phyloP scores from a whole-genome alignment of 2,888 invertebrate species.

The Oscheius sp. region DNA sequence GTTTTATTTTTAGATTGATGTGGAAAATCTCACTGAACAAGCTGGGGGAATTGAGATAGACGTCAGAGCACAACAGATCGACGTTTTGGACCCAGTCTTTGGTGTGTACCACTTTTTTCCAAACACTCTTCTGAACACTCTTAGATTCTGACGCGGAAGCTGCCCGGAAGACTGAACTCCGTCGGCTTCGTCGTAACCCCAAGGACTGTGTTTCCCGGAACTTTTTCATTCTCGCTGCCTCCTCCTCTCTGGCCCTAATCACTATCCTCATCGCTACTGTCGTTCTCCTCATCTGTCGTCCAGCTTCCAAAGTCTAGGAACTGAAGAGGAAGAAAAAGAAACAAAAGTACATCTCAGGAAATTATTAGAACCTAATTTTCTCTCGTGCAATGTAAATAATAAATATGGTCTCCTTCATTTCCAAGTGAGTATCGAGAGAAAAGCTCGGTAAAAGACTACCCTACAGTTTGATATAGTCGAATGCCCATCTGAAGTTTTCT shows the following conservation, averaged over 20 bases:
- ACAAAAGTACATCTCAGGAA: too few relatives aligned
- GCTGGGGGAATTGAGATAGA: constrained; percentile 27
- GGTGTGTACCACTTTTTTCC: constrained; percentile 17
- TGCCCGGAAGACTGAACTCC: not conserved
- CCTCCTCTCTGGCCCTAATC: constrained; percentile 27
- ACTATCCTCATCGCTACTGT: constrained; percentile 14
- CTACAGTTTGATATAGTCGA: too few relatives aligned
- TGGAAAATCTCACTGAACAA: not conserved
- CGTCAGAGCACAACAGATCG: constrained; percentile 34
- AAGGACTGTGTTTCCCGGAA: constrained; percentile 6
- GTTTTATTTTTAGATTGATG: not conserved
- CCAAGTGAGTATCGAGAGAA: too few relatives aligned
- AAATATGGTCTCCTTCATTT: too few relatives aligned
- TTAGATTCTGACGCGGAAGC: constrained; percentile 11
- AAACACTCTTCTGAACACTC: not conserved
- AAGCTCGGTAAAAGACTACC: too few relatives aligned
- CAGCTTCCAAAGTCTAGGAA: not conserved
- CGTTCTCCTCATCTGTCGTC: constrained; percentile 11
- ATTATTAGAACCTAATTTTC: too few relatives aligned
- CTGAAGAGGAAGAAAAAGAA: too few relatives aligned
- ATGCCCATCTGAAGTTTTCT: too few relatives aligned
- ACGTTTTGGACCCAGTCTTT: constrained; percentile 38
- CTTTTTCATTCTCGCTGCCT: constrained; percentile 5
- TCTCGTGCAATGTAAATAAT: too few relatives aligned
- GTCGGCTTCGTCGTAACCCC: not conserved